Percentiles rank a stretch among this genome's conserved stretches.
phyloP scores from a whole-genome alignment of 2,888 invertebrate species.

The Biston betularia region DNA sequence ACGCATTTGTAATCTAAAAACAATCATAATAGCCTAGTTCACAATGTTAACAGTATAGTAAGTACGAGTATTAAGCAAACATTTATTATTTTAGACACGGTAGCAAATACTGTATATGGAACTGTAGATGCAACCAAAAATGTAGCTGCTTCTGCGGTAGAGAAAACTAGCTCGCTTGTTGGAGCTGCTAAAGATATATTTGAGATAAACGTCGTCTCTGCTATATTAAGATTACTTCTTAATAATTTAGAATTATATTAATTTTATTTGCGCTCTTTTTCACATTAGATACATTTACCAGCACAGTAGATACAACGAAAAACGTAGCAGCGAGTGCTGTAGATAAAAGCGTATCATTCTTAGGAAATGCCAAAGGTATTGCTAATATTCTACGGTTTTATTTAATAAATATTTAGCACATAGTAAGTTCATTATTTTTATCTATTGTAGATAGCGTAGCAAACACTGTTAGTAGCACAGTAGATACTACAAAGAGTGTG shows the following conservation, averaged over 20 bases:
- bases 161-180: slow-evolving; percentile 58
- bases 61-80: not conserved
- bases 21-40: not conserved
- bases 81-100: slow-evolving; percentile 53
- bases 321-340: slow-evolving; percentile 45
- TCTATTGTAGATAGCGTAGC: slow-evolving; percentile 65
- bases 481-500: slow-evolving; percentile 65
- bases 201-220: not conserved
- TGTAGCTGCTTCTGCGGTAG: slow-evolving; percentile 60
- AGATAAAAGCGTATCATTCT: slow-evolving; percentile 59
- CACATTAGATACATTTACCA: slow-evolving; percentile 61
- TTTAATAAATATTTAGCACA: slow-evolving; percentile 21
- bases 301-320: slow-evolving; percentile 64
- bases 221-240: not conserved
- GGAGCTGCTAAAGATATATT: slow-evolving; percentile 62
- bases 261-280: slow-evolving; percentile 30
- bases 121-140: slow-evolving; percentile 70
- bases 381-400: not conserved
- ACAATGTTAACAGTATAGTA: not conserved
- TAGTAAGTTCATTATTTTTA: slow-evolving; percentile 19
- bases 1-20: not conserved
- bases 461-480: slow-evolving; percentile 59
- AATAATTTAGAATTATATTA: slow-evolving; percentile 46
- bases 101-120: slow-evolving; percentile 57
- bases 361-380: slow-evolving; percentile 64